A percentile compares a stretch with the other conserved stretches of the same genome.
Conservation (phyloP, 1,140 invertebrate genomes). For the Nephotettix cincticeps region DNA sequence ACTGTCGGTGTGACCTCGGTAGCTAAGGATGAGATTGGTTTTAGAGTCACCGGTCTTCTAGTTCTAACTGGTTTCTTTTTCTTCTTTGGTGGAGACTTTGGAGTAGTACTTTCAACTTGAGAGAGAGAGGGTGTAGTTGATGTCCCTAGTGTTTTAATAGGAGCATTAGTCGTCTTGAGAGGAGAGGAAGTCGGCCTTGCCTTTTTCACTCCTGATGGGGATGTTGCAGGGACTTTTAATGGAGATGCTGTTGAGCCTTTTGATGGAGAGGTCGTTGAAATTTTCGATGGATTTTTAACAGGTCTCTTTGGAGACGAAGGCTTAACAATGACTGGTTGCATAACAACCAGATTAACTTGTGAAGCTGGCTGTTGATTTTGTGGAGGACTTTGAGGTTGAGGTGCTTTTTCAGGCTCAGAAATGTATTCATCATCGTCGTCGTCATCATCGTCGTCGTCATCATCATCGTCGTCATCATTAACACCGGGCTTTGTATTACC, state of each 20-base stretch:
- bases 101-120: not conserved
- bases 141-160: not conserved
- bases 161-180: not conserved
- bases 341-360: slow-evolving; percentile 2
- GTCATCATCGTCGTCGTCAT: slow-evolving; percentile 1
- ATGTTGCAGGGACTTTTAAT: not conserved
- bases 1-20: slow-evolving; percentile 13
- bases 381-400: not conserved
- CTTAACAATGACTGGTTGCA: not conserved
- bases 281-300: slow-evolving; percentile 8
- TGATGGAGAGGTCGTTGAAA: not conserved
- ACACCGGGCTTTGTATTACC: not conserved
- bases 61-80: slow-evolving; percentile 17
- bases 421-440: not conserved
- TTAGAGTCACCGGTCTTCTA: not conserved
- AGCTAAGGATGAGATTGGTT: not conserved
- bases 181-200: not conserved
- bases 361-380: too few relatives aligned
- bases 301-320: not conserved
- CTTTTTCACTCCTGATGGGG: not conserved
- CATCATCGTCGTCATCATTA: not conserved
- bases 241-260: too few relatives aligned
- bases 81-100: not conserved
- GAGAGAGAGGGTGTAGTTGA: not conserved
- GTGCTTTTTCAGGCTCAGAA: not conserved